Base-by-base conservation (phyloP, 2,113 vertebrate genomes). In the Chaetorhynchus papuensis region DNA sequence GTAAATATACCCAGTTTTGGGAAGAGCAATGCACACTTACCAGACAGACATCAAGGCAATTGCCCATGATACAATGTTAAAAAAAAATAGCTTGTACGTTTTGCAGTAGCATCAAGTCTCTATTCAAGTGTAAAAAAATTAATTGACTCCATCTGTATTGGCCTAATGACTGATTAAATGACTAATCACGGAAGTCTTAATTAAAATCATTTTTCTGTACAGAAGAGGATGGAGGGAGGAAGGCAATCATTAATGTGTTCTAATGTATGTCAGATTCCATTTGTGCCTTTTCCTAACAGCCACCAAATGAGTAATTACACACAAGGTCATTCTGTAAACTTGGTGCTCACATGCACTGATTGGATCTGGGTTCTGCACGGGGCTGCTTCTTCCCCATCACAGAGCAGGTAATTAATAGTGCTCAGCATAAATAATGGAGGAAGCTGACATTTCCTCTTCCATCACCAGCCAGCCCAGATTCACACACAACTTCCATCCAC, bases 81-180 rank as follows among this genome's bases (percentile, higher is more conserved):
- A 96, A 64, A 92, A 91, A 90, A 91, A 89, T 28, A 88, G 72
- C 95, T 83, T 68, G 72, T 45, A 83, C 3, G 24, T 77, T 92
- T 96, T 95, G 95, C 77, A 89, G 52, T 91, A 81, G 95, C 94
- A 95, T 95, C 96, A 92, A 97, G 87, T 94, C 83, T 96, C 96
- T 97, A 96, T 97, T 96, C 95, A 97, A 98, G 93, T 94, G 93
- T 96, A 96, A 97, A 97, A 96, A 95, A 93, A 93, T 95, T 96
- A 97, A 97, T 97, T 93, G 96, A 94, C 94, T 97, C 97, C 98
- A 97, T 98, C 97, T 98, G 97, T 95, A 97, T 97, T 94, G 97
- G 97, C 97, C 97, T 97, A 97, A 97, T 97, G 98, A 97, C 97
- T 96, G 97, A 98, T 98, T 97, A 97, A 98, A 97, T 97, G 97